Evolutionary conservation across 2,888 invertebrate genomes (phyloP).

Genomic region (Dryococelus australis): DNA sequence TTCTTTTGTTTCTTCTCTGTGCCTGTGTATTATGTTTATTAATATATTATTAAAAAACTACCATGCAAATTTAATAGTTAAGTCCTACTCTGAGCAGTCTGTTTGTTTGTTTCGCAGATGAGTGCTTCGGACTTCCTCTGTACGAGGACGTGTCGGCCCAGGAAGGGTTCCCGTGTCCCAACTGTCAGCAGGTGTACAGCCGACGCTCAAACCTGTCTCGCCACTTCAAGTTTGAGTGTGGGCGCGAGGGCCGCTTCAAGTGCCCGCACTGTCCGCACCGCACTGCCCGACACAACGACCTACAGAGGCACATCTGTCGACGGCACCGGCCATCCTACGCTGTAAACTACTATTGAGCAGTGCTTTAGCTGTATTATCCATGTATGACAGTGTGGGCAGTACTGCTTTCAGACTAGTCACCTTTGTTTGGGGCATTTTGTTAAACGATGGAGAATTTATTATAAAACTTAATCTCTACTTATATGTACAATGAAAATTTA

Average conservation of each 20-base stretch:
- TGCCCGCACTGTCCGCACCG: conserved; percentile 49
- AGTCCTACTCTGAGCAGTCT: background rate
- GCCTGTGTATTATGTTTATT: too few relatives aligned
- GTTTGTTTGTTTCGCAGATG: background rate
- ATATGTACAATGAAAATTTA: too few relatives aligned
- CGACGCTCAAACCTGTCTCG: conserved; percentile 31
- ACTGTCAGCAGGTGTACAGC: conserved; percentile 37
- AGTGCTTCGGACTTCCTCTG: background rate
- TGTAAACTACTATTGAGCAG: background rate
- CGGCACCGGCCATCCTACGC: background rate
- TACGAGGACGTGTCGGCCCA: background rate
- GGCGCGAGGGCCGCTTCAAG: conserved; percentile 45
- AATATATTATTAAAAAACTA: too few relatives aligned
- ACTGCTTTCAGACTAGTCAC: too few relatives aligned
- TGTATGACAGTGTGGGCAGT: too few relatives aligned
- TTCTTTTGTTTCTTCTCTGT: too few relatives aligned
- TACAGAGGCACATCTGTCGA: background rate
- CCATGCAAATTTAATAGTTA: background rate
- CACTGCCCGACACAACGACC: background rate
- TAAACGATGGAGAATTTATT: too few relatives aligned
- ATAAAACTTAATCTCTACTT: too few relatives aligned
- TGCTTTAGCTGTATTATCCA: background rate
- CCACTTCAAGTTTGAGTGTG: conserved; percentile 39
- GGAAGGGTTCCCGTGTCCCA: background rate
- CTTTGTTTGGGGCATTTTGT: too few relatives aligned